phyloP scores from a whole-genome alignment of 2,888 invertebrate genomes.

The Anorthoa munda region DNA sequence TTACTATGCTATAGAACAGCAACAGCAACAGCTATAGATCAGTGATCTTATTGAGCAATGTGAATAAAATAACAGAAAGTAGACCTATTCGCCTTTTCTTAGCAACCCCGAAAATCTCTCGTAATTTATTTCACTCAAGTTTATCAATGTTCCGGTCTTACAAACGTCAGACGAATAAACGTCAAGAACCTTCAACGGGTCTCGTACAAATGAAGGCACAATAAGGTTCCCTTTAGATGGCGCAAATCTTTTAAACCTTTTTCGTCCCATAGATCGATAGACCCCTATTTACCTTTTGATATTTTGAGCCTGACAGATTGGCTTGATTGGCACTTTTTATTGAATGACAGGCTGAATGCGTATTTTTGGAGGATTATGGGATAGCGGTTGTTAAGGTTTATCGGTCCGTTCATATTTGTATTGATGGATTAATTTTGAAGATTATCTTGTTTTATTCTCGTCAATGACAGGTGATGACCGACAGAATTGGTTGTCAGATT shows the following conservation, averaged over 20 bases:
- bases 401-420: not conserved
- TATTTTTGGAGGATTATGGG: conserved; percentile 11
- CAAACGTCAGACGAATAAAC: conserved; percentile 29
- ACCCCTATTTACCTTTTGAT: conserved; percentile 50
- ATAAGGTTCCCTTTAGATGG: conserved; percentile 44
- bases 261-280: conserved; percentile 40
- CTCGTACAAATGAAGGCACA: conserved; percentile 49
- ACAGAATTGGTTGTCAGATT: not conserved
- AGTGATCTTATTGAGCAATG: not conserved
- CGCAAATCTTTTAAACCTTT: conserved; percentile 51
- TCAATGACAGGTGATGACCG: not conserved
- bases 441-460: conserved; percentile 8
- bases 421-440: not conserved
- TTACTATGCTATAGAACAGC: not conserved
- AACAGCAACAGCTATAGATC: not conserved
- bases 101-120: conserved; percentile 12
- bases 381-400: not conserved
- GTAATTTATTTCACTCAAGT: conserved; percentile 32
- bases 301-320: conserved; percentile 41
- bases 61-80: not conserved
- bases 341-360: conserved; percentile 6
- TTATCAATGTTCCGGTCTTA: conserved; percentile 37
- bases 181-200: conserved; percentile 32
- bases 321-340: conserved; percentile 39
- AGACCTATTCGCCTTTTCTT: conserved; percentile 6